phyloP scores from a whole-genome alignment of 1,140 invertebrate species.

The Eupeodes corollae region DNA sequence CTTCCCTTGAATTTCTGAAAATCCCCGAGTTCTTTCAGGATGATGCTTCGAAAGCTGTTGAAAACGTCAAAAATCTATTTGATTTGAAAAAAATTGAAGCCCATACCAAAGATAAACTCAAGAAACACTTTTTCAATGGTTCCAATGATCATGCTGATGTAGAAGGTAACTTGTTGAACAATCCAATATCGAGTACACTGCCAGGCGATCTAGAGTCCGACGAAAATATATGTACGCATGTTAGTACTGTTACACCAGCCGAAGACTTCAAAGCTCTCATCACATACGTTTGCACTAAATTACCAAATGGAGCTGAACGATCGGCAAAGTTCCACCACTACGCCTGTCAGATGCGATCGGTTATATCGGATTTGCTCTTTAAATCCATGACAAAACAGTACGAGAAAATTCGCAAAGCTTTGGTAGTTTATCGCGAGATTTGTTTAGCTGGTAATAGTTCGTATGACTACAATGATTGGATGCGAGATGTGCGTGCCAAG shows the following conservation, averaged over 20 bases:
- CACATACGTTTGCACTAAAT: slow-evolving; percentile 7
- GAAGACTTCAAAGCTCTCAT: slow-evolving; percentile 20
- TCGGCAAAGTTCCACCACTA: slow-evolving; percentile 18
- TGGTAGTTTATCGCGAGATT: slow-evolving; percentile 17
- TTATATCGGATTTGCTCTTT: slow-evolving; percentile 17
- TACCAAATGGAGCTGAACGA: slow-evolving; percentile 15
- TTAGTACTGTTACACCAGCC: slow-evolving; percentile 14
- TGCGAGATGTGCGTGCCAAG: slow-evolving; percentile 13
- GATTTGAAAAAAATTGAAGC: slow-evolving; percentile 20
- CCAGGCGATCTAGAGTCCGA: not conserved
- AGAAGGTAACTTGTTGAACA: not conserved
- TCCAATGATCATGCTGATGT: not conserved
- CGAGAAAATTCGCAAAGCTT: slow-evolving; percentile 14
- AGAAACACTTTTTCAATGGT: not conserved
- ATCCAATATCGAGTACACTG: not conserved
- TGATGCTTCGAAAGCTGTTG: not conserved
- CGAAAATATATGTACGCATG: slow-evolving; percentile 1
- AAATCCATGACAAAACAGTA: slow-evolving; percentile 8
- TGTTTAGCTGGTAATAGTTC: slow-evolving; percentile 20
- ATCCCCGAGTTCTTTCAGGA: not conserved
- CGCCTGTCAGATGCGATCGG: slow-evolving; percentile 22
- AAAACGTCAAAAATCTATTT: slow-evolving; percentile 4
- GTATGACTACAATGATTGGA: slow-evolving; percentile 25
- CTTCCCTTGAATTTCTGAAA: not conserved
- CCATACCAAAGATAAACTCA: slow-evolving; percentile 4